A percentile compares a stretch with the other conserved stretches of the same genome.
Evolutionary conservation across 2,797 vertebrate genomes (phyloP).

Genomic region (Phyllotis vaccarum): DNA sequence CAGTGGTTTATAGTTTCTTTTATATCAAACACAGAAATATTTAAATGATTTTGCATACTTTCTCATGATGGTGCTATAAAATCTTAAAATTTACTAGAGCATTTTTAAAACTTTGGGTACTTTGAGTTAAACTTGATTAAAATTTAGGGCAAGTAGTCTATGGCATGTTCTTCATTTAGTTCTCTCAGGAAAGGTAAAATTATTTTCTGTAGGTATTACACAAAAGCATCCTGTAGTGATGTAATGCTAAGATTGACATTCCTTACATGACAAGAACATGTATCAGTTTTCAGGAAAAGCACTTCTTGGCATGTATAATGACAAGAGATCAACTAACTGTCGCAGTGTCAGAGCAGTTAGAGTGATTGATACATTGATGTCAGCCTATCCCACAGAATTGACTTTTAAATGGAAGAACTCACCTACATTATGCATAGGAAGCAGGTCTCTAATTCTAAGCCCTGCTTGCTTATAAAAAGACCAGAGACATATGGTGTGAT

Average conservation of each 20-base stretch:
- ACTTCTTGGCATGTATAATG: constrained; percentile 40
- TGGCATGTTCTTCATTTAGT: neutral
- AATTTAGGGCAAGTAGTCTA: neutral
- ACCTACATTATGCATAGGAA: neutral
- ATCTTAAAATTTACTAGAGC: neutral
- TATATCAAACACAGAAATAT: constrained; percentile 4
- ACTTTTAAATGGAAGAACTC: constrained; percentile 55
- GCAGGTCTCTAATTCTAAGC: constrained; percentile 23
- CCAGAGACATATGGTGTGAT: neutral
- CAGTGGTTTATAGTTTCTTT: constrained; percentile 5
- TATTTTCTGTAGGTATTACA: constrained; percentile 27
- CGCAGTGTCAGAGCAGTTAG: neutral
- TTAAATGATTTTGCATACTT: constrained; percentile 16
- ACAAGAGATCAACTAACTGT: constrained; percentile 58
- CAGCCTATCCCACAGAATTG: constrained; percentile 31
- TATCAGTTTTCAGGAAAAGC: constrained; percentile 17
- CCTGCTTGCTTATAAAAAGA: constrained; percentile 43
- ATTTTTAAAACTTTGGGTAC: neutral
- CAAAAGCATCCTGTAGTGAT: neutral
- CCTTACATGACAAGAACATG: constrained; percentile 23
- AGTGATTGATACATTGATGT: constrained; percentile 52
- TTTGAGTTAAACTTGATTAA: neutral
- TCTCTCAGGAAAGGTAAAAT: constrained; percentile 1
- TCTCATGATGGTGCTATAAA: neutral
- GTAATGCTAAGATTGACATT: neutral